Evolutionary conservation across 2,113 vertebrate species (phyloP).

Genomic region (Bagarius yarrelli): DNA sequence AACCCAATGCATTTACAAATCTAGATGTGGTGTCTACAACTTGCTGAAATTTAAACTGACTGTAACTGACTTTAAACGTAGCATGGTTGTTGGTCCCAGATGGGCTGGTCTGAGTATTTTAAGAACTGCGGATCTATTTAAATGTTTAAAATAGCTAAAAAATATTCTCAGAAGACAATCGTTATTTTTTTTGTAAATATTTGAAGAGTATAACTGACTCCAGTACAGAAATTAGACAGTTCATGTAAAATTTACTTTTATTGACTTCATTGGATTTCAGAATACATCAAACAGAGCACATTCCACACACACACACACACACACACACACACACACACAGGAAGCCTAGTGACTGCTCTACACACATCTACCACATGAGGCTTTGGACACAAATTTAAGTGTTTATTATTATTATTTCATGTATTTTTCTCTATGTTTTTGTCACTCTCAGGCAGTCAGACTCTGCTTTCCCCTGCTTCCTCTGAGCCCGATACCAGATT

Average conservation of each 20-base stretch:
- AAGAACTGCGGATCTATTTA: too few species aligned
- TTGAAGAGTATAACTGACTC: background rate
- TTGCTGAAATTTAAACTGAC: too few species aligned
- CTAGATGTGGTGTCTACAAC: too few species aligned
- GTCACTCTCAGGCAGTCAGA: conserved; percentile 82
- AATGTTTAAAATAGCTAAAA: too few species aligned
- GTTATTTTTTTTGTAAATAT: background rate
- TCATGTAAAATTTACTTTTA: background rate
- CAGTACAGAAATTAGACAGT: background rate
- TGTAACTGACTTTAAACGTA: too few species aligned
- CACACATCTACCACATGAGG: background rate
- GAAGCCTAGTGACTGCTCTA: background rate
- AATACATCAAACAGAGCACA: background rate
- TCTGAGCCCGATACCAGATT: conserved; percentile 88
- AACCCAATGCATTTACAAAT: too few species aligned
- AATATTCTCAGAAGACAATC: background rate
- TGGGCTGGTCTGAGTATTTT: too few species aligned
- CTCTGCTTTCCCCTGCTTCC: conserved; percentile 92
- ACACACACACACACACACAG: background rate
- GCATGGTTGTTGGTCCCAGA: too few species aligned
- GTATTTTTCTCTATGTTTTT: background rate
- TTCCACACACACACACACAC: background rate
- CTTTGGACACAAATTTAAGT: background rate
- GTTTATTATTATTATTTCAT: background rate
- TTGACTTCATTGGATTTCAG: background rate